phyloP scores from a whole-genome alignment of 1,140 invertebrate genomes.

The Atta cephalotes region DNA sequence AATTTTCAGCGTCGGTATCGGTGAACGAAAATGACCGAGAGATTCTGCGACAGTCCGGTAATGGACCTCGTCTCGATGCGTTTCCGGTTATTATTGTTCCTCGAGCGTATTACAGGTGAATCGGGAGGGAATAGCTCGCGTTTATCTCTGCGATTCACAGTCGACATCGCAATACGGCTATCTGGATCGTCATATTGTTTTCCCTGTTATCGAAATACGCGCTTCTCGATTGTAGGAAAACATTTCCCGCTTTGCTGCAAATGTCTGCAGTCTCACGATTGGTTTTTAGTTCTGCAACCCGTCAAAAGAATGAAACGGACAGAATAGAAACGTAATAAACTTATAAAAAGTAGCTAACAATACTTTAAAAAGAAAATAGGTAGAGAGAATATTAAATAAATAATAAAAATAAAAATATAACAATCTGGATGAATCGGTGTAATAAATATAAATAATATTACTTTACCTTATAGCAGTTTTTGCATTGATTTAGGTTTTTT shows the following conservation, averaged over 20 bases:
- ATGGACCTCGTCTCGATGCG: constrained; percentile 68
- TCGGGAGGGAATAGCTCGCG: constrained; percentile 29
- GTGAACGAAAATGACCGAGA: constrained; percentile 35
- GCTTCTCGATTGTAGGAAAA: constrained; percentile 26
- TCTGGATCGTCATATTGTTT: constrained; percentile 28
- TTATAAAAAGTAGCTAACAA: neutral
- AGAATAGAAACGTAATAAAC: neutral
- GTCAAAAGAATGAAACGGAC: neutral
- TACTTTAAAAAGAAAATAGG: neutral
- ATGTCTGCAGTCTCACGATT: neutral
- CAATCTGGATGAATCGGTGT: neutral
- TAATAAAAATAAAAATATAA: neutral
- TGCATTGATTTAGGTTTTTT: neutral
- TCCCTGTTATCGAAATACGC: constrained; percentile 21
- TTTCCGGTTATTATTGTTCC: constrained; percentile 73
- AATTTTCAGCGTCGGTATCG: constrained; percentile 56
- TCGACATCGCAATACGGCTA: constrained; percentile 31
- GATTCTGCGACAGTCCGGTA: constrained; percentile 54
- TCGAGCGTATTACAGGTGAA: constrained; percentile 43
- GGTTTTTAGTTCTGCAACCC: neutral
- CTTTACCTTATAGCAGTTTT: neutral
- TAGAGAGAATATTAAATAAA: neutral
- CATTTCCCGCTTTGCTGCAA: constrained; percentile 1
- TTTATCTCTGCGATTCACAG: constrained; percentile 66
- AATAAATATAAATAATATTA: neutral